phyloP scores from a whole-genome alignment of 2,113 vertebrate genomes.

The Callionymus lyra region DNA sequence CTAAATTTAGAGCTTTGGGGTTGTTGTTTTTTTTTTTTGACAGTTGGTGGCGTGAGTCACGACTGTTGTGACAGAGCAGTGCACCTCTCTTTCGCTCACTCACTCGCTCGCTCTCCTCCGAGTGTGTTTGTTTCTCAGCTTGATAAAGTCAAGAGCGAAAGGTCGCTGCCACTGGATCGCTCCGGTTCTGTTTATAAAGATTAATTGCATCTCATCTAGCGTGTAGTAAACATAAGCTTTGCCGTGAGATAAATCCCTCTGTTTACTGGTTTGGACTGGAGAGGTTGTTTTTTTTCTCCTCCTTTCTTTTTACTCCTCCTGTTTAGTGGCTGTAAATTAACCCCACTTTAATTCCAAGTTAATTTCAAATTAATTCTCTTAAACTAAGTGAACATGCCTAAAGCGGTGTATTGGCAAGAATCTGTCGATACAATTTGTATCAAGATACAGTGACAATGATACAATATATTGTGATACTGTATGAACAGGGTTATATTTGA shows the following conservation, averaged over 20 bases:
- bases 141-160: slow-evolving; percentile 9
- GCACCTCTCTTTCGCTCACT: slow-evolving; percentile 23
- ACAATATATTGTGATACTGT: no score
- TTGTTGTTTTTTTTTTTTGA: slow-evolving; percentile 17
- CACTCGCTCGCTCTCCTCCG: slow-evolving; percentile 11
- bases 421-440: no score
- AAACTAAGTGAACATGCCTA: no score
- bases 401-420: no score
- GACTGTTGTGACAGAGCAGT: slow-evolving; percentile 28
- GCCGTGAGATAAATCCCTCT: slow-evolving; percentile 7
- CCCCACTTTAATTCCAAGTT: no score
- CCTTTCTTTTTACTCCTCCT: no score
- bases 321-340: no score
- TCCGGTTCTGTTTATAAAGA: slow-evolving; percentile 27
- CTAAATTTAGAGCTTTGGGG: slow-evolving; percentile 52
- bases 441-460: no score
- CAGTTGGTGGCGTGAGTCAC: slow-evolving; percentile 52
- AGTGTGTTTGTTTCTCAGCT: slow-evolving; percentile 5
- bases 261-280: no score
- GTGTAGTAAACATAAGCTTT: slow-evolving; percentile 15
- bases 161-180: slow-evolving; percentile 17
- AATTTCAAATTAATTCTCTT: no score
- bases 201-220: slow-evolving; percentile 5
- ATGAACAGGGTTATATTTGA: no score
- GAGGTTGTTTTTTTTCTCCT: no score